Evolutionary conservation across 2,888 invertebrate genomes (phyloP).

Genomic region (Nephrotoma appendiculata): DNA sequence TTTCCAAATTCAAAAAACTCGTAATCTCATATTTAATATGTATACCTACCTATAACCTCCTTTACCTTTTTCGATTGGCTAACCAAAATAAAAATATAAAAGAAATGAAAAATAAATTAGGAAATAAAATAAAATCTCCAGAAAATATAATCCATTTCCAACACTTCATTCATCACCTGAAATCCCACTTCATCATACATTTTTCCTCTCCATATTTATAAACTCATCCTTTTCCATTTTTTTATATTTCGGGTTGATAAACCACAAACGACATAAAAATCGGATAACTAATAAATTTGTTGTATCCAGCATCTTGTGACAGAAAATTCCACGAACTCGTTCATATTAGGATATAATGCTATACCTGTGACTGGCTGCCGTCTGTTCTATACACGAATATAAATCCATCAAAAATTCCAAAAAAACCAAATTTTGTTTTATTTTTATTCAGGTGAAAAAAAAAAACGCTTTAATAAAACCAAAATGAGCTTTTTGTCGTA

Average conservation of each 20-base stretch:
- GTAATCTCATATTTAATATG: background rate
- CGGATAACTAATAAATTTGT: background rate
- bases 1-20: background rate
- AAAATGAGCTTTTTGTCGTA: background rate
- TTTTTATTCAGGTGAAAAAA: background rate
- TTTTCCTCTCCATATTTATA: background rate
- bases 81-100: background rate
- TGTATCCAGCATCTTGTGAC: background rate
- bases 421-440: background rate
- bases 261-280: background rate
- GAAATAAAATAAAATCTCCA: background rate
- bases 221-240: background rate
- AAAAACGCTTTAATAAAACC: background rate
- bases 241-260: background rate
- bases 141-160: background rate
- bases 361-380: background rate
- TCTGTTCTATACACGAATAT: background rate
- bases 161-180: background rate
- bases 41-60: background rate
- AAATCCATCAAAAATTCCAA: too few species aligned
- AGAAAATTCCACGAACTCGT: background rate
- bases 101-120: background rate
- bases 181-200: background rate
- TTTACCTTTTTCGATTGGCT: background rate
- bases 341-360: background rate